Evolutionary conservation across 2,113 vertebrate genomes (phyloP), one percentile per base, ranked within the genome.

Genomic region (Oncorhynchus clarkii): DNA sequence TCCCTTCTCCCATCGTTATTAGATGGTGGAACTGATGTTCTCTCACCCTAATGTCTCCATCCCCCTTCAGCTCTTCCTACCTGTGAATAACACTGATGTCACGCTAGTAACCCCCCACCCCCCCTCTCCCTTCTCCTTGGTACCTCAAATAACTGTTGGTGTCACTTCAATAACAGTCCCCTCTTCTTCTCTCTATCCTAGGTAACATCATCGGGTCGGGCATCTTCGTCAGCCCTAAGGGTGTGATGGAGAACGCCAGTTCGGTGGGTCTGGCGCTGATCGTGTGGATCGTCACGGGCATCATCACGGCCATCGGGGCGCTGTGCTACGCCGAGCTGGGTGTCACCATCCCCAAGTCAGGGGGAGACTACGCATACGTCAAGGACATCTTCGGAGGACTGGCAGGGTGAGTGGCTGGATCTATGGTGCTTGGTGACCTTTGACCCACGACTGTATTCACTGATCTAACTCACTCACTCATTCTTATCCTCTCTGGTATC

Each of bases 121-220:
- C 34, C 34, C 6, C 8, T 8, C 39, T 6, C 39, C 39, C 0
- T 45, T 9, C 39, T 45, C 39, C 39, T 45, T 2, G 2, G 14
- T 71, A 1, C 13, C 26, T 26, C 24, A 26, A 9, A 24, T 7
- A 29, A 16, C 24, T 26, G 26, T 22, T 24, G 4, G 49, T 45
- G 3, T 8, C 11, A 18, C 29, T 48, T 12, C 14, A 78, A 71
- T 51, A 20, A 24, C 24, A 3, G 1, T 27, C 29, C 49, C 20
- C 45, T 6, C n/a, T 8, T 24, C 39, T 2, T 71, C 31, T 24
- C 16, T 70, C 11, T 62, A 54, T 80, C 11, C 3, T 80, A 97
- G 96, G 96, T 76, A 97, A 96, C 90, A 97, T 97, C 69, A 97
- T 97, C 0, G 96, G 96, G 78, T 97, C 96, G 0, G 96, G 96